Conservation (phyloP, 92 coral and sea anemone species). For the Phenganax subtilis region DNA sequence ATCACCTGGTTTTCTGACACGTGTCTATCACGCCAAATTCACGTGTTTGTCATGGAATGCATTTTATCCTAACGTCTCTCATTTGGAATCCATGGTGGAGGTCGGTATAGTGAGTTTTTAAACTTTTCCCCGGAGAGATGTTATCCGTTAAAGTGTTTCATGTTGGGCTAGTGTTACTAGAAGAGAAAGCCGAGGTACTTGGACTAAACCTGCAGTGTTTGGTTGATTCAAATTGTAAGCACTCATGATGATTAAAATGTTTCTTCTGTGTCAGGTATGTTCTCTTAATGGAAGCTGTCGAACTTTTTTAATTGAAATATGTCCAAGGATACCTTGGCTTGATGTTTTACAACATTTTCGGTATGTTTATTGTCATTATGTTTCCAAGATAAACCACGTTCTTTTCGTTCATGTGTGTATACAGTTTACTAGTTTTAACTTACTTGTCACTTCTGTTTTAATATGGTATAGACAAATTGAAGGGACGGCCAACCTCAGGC, state of each 20-base stretch:
- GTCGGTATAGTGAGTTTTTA: neutral
- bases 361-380: constrained; percentile 29
- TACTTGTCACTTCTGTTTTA: too few relatives aligned
- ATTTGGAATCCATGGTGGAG: constrained; percentile 82
- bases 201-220: too few relatives aligned
- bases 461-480: neutral
- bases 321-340: constrained; percentile 75
- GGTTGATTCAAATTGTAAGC: too few relatives aligned
- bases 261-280: constrained; percentile 49
- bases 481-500: constrained; percentile 21
- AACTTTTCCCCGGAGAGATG: too few relatives aligned
- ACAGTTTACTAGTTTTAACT: too few relatives aligned
- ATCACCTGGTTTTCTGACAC: constrained; percentile 66
- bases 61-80: constrained; percentile 69
- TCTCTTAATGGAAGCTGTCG: constrained; percentile 60
- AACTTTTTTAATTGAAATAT: constrained; percentile 75
- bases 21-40: constrained; percentile 91
- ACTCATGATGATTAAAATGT: neutral
- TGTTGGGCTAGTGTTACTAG: too few relatives aligned
- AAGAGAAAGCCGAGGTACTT: too few relatives aligned
- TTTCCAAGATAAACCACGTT: too few relatives aligned
- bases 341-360: constrained; percentile 58
- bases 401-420: too few relatives aligned
- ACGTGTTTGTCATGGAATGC: constrained; percentile 74
- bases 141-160: too few relatives aligned